Conservation (phyloP, 2,113 vertebrate species). For the Suricata suricatta region DNA sequence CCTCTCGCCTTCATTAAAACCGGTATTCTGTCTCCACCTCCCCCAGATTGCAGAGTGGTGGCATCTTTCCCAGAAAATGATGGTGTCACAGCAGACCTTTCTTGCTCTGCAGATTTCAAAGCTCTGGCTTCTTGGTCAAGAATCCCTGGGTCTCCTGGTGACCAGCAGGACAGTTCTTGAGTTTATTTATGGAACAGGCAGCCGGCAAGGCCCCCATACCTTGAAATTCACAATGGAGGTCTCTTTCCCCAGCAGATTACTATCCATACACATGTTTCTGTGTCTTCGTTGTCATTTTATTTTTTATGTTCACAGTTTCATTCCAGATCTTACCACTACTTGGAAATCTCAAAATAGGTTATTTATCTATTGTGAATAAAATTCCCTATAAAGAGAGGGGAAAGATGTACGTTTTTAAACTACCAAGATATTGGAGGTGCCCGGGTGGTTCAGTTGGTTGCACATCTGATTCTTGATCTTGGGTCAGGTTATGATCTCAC, state of each 20-base stretch:
- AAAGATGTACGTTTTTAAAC: not conserved
- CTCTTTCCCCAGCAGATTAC: not conserved
- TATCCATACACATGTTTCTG: not conserved
- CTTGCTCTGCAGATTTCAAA: not conserved
- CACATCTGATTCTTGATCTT: no score
- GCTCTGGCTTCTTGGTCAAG: not conserved
- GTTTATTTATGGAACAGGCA: not conserved
- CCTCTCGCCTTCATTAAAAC: not conserved
- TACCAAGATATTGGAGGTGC: not conserved
- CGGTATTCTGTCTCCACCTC: not conserved
- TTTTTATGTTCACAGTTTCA: not conserved
- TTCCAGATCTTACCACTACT: not conserved
- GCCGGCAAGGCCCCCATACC: not conserved
- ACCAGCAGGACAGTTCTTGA: not conserved
- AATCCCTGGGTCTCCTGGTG: not conserved
- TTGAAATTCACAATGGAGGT: not conserved
- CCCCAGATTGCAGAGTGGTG: fast-evolving
- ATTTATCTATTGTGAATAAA: not conserved
- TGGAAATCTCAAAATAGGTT: not conserved
- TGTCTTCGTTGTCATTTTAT: not conserved
- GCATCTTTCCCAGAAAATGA: not conserved
- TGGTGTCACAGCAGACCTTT: not conserved
- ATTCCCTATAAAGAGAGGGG: not conserved
- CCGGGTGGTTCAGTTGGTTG: no score
- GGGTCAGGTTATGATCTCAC: no score